These are phyloP conservation scores for Thryonomys swinderianus DNA, from an alignment of 2,113 vertebrate genomes.

Conservation along the genomic window DNA sequence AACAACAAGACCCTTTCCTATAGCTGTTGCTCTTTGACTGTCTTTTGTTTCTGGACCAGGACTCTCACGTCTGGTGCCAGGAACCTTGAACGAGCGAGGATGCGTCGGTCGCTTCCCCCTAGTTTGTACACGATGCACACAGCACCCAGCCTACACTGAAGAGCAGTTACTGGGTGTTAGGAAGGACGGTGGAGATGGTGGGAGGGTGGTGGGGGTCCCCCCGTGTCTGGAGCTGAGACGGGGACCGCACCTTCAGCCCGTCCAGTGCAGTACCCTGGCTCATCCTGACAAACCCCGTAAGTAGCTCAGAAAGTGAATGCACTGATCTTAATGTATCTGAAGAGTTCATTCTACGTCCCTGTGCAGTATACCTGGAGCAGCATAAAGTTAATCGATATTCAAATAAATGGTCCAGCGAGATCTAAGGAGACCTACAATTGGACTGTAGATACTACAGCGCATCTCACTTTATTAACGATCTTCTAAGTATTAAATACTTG, in stretches of 20 bases:
- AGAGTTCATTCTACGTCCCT: background rate
- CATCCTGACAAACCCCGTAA: background rate
- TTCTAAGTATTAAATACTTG: background rate
- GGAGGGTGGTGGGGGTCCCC: fast-evolving
- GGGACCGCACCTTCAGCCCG: background rate
- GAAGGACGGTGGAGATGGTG: background rate
- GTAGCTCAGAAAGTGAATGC: background rate
- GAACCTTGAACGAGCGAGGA: background rate
- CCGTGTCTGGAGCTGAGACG: background rate
- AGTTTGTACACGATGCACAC: background rate
- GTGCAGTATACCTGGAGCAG: background rate
- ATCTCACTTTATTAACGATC: background rate
- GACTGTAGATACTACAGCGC: background rate
- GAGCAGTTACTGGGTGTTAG: background rate
- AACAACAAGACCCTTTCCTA: background rate
- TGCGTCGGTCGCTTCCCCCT: background rate
- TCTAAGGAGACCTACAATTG: background rate
- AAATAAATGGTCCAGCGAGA: background rate
- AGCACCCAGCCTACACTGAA: background rate
- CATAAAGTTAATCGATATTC: background rate
- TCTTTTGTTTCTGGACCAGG: background rate
- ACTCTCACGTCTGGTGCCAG: background rate
- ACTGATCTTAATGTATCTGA: background rate
- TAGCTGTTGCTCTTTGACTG: background rate
- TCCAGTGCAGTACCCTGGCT: background rate